A percentile compares a stretch with the other conserved stretches of the same genome.
phyloP scores from a whole-genome alignment of 2,888 invertebrate species.

The Thysanoteuthis rhombus region DNA sequence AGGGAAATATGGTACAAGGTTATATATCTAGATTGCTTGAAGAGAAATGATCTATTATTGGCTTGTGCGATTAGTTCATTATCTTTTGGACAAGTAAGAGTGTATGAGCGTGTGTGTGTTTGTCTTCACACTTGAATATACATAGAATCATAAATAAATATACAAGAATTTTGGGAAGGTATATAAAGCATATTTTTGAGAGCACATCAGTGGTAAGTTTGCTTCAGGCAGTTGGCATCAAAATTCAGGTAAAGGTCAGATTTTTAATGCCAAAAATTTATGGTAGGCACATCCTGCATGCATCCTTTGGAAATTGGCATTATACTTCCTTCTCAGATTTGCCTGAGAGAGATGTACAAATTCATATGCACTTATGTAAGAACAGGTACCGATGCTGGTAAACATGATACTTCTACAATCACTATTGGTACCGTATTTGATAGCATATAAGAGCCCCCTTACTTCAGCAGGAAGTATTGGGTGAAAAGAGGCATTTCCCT shows the following conservation, averaged over 20 bases:
- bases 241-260: not conserved
- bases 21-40: too few species aligned
- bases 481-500: too few species aligned
- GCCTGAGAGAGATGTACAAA: not conserved
- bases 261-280: not conserved
- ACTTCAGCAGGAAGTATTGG: too few species aligned
- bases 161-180: not conserved
- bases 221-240: not conserved
- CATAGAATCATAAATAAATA: not conserved
- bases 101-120: not conserved
- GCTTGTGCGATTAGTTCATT: too few species aligned
- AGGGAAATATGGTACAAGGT: too few species aligned
- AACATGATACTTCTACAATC: not conserved
- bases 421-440: not conserved
- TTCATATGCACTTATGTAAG: not conserved
- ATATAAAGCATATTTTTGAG: not conserved
- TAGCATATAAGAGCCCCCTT: too few species aligned
- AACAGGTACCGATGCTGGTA: not conserved
- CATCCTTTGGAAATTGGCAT: constrained; percentile 12
- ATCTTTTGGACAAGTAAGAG: too few species aligned
- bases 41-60: too few species aligned
- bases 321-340: not conserved
- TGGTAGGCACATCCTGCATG: not conserved
- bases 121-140: not conserved
- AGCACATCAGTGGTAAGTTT: not conserved